Base-by-base conservation (phyloP, 2,113 vertebrate species). In the Nannobrachium achirus region DNA sequence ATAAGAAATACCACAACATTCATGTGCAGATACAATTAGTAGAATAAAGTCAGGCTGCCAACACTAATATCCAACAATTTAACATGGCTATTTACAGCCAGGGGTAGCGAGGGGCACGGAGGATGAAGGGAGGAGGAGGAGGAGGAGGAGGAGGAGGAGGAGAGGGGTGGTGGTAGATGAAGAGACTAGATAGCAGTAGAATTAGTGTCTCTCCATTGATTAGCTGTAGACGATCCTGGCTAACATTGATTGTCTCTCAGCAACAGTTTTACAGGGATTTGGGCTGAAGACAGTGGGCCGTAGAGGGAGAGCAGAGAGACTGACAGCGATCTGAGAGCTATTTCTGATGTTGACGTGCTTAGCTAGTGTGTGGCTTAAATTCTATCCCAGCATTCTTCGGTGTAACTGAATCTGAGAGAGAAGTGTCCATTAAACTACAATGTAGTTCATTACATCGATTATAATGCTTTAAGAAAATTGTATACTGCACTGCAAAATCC, bases 151-250 rank as follows among this genome's bases (percentile, higher is more conserved):
- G 53, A 75, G 65, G 25, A 57, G 74, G 56, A 63, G 39, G 58
- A 65, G 65, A 39, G 55, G 63, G 65, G 39, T 69, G 60, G 67
- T 46, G 62, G 79, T 49, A 6, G 81, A 89, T 82, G 78, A 83
- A 84, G 77, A 83, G 75, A 76, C 79, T 65, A 84, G 86, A 89
- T 89, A 86, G 84, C 67, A 48, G 70, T 71, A 78, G 88, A 84
- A 88, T 89, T 87, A 89, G 88, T 76, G 16, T 70, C 71, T 62
- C 69, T 63, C 62, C 79, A 89, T 89, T 86, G 86, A 88, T 89
- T 89, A 85, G 78, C 84, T 89, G 84, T 88, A 86, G 74, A 81
- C 79, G 49, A 66, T 68, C 60, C 56, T 62, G 70, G 71, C 0
- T 7, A 75, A 66, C 84, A 89, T 88, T 73, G 88, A 89, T 88